These are phyloP conservation scores for Eueremaeus valkanovi DNA, from an alignment of 2,888 invertebrate genomes.

Conservation along the genomic window DNA sequence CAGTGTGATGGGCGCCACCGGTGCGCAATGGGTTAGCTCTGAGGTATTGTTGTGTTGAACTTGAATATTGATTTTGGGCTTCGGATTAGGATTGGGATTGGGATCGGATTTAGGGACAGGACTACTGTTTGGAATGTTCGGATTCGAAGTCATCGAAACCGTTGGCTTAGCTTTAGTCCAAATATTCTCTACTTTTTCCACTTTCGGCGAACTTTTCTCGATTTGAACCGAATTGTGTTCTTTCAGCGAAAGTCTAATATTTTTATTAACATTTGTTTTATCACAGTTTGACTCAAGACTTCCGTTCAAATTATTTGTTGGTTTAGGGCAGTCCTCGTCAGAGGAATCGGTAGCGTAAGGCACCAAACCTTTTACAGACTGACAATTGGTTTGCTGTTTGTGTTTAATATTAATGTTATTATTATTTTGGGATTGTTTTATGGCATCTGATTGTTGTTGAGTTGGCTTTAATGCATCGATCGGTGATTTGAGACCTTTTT, in stretches of 20 bases:
- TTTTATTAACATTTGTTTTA: not conserved
- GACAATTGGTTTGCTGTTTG: not conserved
- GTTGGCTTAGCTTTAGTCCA: not conserved
- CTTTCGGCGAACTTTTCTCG: not conserved
- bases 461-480: not conserved
- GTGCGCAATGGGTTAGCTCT: not conserved
- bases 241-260: not conserved
- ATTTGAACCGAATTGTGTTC: not conserved
- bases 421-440: not conserved
- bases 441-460: not conserved
- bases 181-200: not conserved
- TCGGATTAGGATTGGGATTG: not conserved
- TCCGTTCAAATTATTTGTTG: not conserved
- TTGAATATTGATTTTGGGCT: not conserved
- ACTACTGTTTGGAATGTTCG: not conserved
- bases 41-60: not conserved
- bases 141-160: not conserved
- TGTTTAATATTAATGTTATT: no score
- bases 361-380: slow-evolving; percentile 49
- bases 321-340: slow-evolving; percentile 43
- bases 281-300: slow-evolving; percentile 12
- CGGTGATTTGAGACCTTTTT: not conserved
- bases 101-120: no score
- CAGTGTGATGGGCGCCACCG: slow-evolving; percentile 18
- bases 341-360: slow-evolving; percentile 53